Base-by-base conservation (phyloP, 1,140 invertebrate species). In the Aphaenogaster rudis region DNA sequence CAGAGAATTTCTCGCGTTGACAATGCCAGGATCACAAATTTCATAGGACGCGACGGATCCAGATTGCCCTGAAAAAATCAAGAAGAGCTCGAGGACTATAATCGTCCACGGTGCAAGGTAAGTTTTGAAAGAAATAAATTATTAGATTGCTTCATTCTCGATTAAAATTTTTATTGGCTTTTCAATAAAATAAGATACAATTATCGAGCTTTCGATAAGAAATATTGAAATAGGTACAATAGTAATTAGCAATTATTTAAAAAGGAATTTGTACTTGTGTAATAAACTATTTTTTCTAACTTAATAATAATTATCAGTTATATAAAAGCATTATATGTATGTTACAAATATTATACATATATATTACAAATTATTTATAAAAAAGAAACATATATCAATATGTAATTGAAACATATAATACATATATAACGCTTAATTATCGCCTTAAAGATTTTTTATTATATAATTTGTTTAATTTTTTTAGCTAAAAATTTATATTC, bases 1-100 rank as follows among this genome's bases (percentile, higher is more conserved):
- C n/a, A 52, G 13, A 82, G 36, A 45, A 71, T 61, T 76, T 84
- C 33, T 61, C 45, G 33, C 45, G 45, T 63, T 50, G 67, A 61
- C 39, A 39, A 57, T 48, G 42, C 11, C 42, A 21, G n/a, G 9
- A 50, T 9, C 28, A 48, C 17, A 48, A 28, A 48, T n/a, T 42
- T 81, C 39, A 15, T 61, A 57, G 13, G 17, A 50, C 17, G 45
- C 52, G 80, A 54, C 67, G 69, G 17, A 21, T 84, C 11, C 59
- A 74, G 28, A 1, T 54, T 54, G 28, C n/a, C 42, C 6, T 57
- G 15, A 61, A 82, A 57, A 63, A 84, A 50, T 48, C 39, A 39
- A 76, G 33, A 61, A 50, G 8, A 48, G 28, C 21, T 50, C 80
- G 54, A 48, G 69, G 33, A 57, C 6, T 42, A 11, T 33, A 52